phyloP scores from a whole-genome alignment of 2,888 invertebrate genomes.

The Drosophila paranaensis region DNA sequence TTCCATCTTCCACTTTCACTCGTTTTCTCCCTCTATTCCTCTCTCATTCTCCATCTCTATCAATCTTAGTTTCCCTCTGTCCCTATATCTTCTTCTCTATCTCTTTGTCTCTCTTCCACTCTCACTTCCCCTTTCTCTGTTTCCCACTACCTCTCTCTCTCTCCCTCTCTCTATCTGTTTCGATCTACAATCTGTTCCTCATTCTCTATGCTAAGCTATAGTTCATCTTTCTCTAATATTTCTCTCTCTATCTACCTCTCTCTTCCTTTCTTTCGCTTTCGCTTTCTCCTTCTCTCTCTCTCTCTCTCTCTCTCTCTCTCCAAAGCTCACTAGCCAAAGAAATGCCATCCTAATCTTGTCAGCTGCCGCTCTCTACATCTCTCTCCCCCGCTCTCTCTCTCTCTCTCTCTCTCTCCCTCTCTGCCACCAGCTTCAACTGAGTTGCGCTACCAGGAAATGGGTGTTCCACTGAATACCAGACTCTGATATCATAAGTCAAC shows the following conservation, averaged over 20 bases:
- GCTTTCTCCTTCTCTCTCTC: not conserved
- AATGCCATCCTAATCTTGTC: too few relatives aligned
- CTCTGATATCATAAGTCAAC: constrained; percentile 24
- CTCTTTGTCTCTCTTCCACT: too few relatives aligned
- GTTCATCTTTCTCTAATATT: too few relatives aligned
- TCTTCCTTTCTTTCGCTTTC: not conserved
- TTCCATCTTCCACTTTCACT: too few relatives aligned
- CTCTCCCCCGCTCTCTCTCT: not conserved
- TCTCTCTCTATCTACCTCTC: not conserved
- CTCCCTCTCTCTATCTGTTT: too few relatives aligned
- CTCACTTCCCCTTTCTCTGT: too few relatives aligned
- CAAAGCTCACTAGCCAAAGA: too few relatives aligned
- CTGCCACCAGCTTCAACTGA: not conserved
- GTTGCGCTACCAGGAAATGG: constrained; percentile 50
- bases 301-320: not conserved
- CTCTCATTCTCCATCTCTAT: not conserved
- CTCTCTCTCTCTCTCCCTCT: not conserved
- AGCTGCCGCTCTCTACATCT: not conserved
- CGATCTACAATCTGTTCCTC: too few relatives aligned
- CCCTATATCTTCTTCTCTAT: not conserved
- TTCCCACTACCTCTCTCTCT: too few relatives aligned
- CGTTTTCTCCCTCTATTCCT: too few relatives aligned
- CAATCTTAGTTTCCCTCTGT: not conserved
- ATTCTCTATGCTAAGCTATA: too few relatives aligned
- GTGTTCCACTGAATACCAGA: constrained; percentile 30